Percentiles rank a stretch among this genome's conserved stretches.
Conservation (phyloP, 2,113 vertebrate genomes). For the Solea senegalensis region DNA sequence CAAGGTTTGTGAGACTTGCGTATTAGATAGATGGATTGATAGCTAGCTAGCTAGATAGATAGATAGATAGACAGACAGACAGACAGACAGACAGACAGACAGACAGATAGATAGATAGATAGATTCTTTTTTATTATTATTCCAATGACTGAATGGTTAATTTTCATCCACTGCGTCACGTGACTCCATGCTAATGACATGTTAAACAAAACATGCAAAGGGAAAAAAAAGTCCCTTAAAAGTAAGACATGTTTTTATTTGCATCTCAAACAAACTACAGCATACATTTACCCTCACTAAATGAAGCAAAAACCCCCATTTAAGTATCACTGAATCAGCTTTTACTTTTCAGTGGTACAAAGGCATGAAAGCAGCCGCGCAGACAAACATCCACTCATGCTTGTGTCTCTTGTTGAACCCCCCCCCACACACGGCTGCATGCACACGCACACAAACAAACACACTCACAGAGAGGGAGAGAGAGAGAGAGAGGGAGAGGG, state of each 20-base stretch:
- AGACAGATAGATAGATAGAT: no score
- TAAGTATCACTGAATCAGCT: neutral
- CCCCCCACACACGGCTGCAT: slow-evolving; percentile 26
- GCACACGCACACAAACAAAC: slow-evolving; percentile 58
- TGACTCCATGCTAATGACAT: no score
- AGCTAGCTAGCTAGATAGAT: no score
- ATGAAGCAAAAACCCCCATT: slow-evolving; percentile 15
- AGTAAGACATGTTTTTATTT: neutral
- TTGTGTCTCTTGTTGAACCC: slow-evolving; percentile 32
- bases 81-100: no score
- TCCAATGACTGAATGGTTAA: no score
- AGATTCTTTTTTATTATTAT: no score
- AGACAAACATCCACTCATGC: slow-evolving; percentile 63
- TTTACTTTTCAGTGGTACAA: slow-evolving; percentile 27
- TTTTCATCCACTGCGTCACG: no score
- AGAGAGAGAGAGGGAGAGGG: slow-evolving; percentile 49
- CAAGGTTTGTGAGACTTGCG: slow-evolving; percentile 1
- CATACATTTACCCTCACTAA: neutral
- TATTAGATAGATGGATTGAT: no score
- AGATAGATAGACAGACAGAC: no score
- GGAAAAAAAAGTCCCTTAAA: neutral
- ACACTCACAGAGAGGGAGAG: slow-evolving; percentile 51
- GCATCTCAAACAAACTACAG: no score
- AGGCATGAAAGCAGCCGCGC: slow-evolving; percentile 34
- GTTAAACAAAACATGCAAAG: no score